phyloP scores from a whole-genome alignment of 1,140 invertebrate species.

The Drosophila triauraria region DNA sequence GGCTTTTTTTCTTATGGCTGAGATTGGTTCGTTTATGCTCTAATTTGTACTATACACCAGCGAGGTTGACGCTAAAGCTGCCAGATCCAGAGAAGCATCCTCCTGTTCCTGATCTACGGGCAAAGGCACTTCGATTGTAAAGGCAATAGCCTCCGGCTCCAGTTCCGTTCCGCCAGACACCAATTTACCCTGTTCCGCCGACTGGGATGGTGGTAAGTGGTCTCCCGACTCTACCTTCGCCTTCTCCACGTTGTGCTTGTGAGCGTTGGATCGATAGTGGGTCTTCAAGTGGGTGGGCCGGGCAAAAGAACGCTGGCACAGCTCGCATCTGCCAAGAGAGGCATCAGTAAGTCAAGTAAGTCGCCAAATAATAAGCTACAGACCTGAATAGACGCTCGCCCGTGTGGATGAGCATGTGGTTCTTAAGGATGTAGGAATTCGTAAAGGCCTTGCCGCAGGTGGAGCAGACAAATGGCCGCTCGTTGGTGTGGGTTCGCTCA shows the following conservation, averaged over 20 bases:
- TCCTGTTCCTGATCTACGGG: slow-evolving; percentile 24
- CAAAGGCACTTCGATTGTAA: slow-evolving; percentile 41
- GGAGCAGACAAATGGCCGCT: slow-evolving; percentile 86
- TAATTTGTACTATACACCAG: slow-evolving; percentile 39
- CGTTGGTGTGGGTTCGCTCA: slow-evolving; percentile 87
- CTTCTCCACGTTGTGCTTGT: slow-evolving; percentile 69
- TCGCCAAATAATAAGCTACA: not conserved
- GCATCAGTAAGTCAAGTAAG: too few species aligned
- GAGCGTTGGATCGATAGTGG: slow-evolving; percentile 68
- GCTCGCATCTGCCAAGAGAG: slow-evolving; percentile 51
- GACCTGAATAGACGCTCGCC: slow-evolving; percentile 70
- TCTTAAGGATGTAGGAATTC: slow-evolving; percentile 83
- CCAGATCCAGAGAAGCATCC: slow-evolving; percentile 19
- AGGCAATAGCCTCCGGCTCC: slow-evolving; percentile 5
- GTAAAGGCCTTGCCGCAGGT: slow-evolving; percentile 87
- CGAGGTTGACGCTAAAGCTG: slow-evolving; percentile 9
- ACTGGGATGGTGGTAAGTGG: not conserved
- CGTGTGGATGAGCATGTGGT: slow-evolving; percentile 72
- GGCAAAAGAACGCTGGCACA: slow-evolving; percentile 65
- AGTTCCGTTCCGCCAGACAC: not conserved
- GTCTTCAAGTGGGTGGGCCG: slow-evolving; percentile 67
- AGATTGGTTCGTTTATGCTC: slow-evolving; percentile 3
- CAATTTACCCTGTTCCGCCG: slow-evolving; percentile 5
- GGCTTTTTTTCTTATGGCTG: slow-evolving; percentile 10
- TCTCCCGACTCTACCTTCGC: slow-evolving; percentile 20